These are phyloP conservation scores for Nymphalis c-album DNA, from an alignment of 2,888 invertebrate species.

Conservation along the genomic window DNA sequence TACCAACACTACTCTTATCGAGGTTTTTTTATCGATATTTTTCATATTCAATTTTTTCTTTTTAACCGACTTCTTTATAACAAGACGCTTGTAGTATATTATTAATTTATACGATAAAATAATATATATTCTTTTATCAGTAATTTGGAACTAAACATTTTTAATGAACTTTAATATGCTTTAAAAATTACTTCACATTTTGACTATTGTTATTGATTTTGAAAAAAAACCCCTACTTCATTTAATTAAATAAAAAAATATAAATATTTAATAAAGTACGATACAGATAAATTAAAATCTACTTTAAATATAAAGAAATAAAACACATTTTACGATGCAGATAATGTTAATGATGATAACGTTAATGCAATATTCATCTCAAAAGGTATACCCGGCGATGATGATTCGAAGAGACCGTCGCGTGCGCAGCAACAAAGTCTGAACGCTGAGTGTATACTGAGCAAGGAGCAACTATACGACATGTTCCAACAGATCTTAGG, in stretches of 20 bases:
- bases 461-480: constrained; percentile 99
- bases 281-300: not conserved
- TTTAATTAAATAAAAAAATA: not conserved
- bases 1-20: not conserved
- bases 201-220: constrained; percentile 13
- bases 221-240: not conserved
- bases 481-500: constrained; percentile 99
- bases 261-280: not conserved
- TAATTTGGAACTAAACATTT: constrained; percentile 13
- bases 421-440: constrained; percentile 93
- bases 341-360: not conserved
- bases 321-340: not conserved
- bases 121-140: constrained; percentile 6
- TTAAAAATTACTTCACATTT: constrained; percentile 11
- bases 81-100: constrained; percentile 29
- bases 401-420: constrained; percentile 92
- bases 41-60: constrained; percentile 10
- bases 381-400: constrained; percentile 87
- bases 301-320: not conserved
- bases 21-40: not conserved
- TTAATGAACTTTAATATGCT: constrained; percentile 14
- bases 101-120: constrained; percentile 9
- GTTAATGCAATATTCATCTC: constrained; percentile 1
- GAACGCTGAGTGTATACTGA: constrained; percentile 96
- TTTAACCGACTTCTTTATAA: too few relatives aligned